These are phyloP conservation scores for Iguana delicatissima DNA, from an alignment of 2,797 vertebrate genomes.

Conservation along the genomic window DNA sequence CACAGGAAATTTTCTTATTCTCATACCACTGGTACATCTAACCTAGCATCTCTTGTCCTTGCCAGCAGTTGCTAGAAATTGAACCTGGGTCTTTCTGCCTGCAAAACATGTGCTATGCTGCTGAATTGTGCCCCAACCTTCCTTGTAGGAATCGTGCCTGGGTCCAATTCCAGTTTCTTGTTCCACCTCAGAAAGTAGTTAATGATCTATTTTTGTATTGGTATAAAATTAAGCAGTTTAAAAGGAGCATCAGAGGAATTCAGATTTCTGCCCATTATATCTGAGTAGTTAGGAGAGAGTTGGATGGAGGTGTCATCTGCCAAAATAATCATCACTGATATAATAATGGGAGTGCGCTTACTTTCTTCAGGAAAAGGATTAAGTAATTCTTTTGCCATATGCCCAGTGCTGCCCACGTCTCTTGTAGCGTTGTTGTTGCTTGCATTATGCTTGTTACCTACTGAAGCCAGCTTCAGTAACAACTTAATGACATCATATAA, in stretches of 20 bases:
- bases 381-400: background rate
- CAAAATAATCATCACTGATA: slow-evolving; percentile 9
- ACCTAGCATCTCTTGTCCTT: background rate
- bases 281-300: background rate
- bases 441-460: background rate
- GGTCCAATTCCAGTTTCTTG: background rate
- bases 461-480: background rate
- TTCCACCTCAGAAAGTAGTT: background rate
- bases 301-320: slow-evolving; percentile 35
- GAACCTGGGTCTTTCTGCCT: background rate
- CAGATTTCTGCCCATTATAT: slow-evolving; percentile 4
- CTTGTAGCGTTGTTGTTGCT: background rate
- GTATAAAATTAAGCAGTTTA: background rate
- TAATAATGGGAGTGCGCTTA: slow-evolving; percentile 26
- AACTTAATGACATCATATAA: background rate
- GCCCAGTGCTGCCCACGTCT: background rate
- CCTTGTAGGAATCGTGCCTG: background rate
- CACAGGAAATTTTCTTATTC: background rate
- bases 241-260: background rate
- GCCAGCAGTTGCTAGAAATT: background rate
- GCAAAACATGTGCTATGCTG: background rate
- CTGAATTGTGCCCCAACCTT: background rate
- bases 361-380: slow-evolving; percentile 2
- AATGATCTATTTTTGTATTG: background rate
- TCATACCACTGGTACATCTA: background rate